phyloP scores from a whole-genome alignment of 2,888 invertebrate genomes.

The Drosophila stalkeri region DNA sequence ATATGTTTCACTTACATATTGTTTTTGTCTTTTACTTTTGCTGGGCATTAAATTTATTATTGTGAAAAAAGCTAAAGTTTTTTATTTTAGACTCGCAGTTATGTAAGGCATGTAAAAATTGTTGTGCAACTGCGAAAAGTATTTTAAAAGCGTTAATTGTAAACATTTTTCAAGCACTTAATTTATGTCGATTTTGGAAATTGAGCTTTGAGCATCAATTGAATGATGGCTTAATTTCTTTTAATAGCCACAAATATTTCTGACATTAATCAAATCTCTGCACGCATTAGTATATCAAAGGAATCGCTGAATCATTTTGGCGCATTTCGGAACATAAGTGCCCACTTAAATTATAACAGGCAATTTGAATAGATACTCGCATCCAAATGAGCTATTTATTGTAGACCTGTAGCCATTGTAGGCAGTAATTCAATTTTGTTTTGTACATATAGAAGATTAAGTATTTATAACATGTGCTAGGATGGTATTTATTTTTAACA shows the following conservation, averaged over 20 bases:
- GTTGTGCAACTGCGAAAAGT: slow-evolving; percentile 65
- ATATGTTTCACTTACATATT: slow-evolving; percentile 51
- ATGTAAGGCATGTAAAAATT: slow-evolving; percentile 49
- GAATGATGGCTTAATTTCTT: slow-evolving; percentile 66
- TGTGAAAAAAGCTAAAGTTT: slow-evolving; percentile 44
- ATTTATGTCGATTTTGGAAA: slow-evolving; percentile 51
- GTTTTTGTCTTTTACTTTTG: slow-evolving; percentile 17
- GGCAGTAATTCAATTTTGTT: slow-evolving; percentile 14
- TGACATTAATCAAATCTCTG: slow-evolving; percentile 35
- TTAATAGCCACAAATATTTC: slow-evolving; percentile 49
- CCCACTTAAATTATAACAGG: slow-evolving; percentile 34
- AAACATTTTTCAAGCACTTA: slow-evolving; percentile 52
- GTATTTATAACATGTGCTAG: no score
- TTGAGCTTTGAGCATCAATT: slow-evolving; percentile 47
- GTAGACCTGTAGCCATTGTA: slow-evolving; percentile 20
- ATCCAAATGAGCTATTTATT: slow-evolving; percentile 19
- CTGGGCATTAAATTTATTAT: slow-evolving; percentile 65
- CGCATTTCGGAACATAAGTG: slow-evolving; percentile 40
- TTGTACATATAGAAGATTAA: neutral
- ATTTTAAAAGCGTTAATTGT: slow-evolving; percentile 64
- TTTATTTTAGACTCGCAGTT: slow-evolving; percentile 28
- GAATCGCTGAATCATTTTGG: slow-evolving; percentile 55
- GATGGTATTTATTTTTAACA: neutral
- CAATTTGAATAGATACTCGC: slow-evolving; percentile 34
- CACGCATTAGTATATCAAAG: slow-evolving; percentile 15